Evolutionary conservation across 30 jellyfish, hydroid and myxozoan genomes (phyloP).

Genomic region (Aurelia aurita): DNA sequence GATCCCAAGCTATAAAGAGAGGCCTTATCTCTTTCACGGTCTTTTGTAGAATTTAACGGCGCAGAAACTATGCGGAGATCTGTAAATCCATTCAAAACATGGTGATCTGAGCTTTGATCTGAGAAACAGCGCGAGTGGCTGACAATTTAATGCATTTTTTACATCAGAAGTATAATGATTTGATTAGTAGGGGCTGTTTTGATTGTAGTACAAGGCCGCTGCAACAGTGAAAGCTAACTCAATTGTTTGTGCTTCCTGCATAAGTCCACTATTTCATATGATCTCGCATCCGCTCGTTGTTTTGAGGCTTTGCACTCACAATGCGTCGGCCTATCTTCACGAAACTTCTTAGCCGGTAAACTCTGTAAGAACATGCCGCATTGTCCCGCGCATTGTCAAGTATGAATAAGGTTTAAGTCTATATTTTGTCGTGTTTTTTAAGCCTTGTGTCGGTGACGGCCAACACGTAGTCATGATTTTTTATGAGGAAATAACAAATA

Average conservation of each 20-base stretch:
- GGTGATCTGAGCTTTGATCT: slow-evolving; percentile 11
- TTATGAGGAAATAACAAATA: slow-evolving; percentile 24
- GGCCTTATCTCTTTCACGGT: slow-evolving; percentile 1
- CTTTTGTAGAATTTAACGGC: slow-evolving; percentile 4
- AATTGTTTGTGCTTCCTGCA: slow-evolving; percentile 8
- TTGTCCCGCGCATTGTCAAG: slow-evolving; percentile 12
- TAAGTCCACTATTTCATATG: slow-evolving; percentile 27
- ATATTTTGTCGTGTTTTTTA: slow-evolving; percentile 41
- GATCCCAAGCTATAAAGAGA: neutral
- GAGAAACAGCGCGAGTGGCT: slow-evolving; percentile 9
- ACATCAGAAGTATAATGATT: slow-evolving; percentile 2
- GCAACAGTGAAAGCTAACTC: slow-evolving; percentile 22
- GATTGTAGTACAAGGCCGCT: slow-evolving; percentile 37
- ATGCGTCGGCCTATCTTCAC: slow-evolving; percentile 37
- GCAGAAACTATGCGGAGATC: neutral
- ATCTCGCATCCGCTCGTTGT: slow-evolving; percentile 47
- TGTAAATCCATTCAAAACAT: neutral
- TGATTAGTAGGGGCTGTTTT: slow-evolving; percentile 37
- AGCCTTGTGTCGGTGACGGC: slow-evolving; percentile 59
- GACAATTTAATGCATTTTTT: neutral
- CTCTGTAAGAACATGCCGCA: slow-evolving; percentile 45
- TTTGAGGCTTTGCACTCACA: slow-evolving; percentile 46
- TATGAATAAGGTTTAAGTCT: slow-evolving; percentile 5
- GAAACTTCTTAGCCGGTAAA: slow-evolving; percentile 32
- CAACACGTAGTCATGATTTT: slow-evolving; percentile 30